These are phyloP conservation scores for Heliconius himera DNA, from an alignment of 1,140 invertebrate species.

Conservation along the genomic window DNA sequence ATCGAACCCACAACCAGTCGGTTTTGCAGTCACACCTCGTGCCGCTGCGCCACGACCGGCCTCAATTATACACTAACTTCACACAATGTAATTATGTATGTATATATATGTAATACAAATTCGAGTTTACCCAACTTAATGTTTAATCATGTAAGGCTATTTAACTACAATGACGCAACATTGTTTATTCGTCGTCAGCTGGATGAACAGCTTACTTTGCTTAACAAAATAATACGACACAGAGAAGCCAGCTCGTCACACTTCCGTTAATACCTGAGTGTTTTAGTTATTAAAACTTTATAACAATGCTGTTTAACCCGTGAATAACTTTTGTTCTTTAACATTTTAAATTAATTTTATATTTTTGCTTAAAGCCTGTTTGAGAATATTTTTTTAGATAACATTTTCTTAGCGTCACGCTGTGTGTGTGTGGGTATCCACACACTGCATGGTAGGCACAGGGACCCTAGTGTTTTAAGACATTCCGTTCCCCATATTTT, in stretches of 20 bases:
- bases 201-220: background rate
- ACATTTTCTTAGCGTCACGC: no score
- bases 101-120: background rate
- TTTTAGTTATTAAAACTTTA: constrained; percentile 3
- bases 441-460: no score
- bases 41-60: no score
- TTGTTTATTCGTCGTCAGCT: background rate
- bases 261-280: constrained; percentile 4
- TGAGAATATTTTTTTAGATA: background rate
- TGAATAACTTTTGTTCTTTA: background rate
- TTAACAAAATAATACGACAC: constrained; percentile 3
- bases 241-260: background rate
- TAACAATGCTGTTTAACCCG: background rate
- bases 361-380: background rate
- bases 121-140: background rate
- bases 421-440: no score
- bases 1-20: no score
- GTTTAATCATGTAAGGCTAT: background rate
- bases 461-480: no score
- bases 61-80: no score
- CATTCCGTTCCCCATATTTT: no score
- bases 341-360: background rate
- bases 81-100: background rate
- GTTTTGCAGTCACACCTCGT: no score
- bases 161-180: background rate